Conservation (phyloP, 64 coral and sea anemone species). For the Pachyseris speciosa region DNA sequence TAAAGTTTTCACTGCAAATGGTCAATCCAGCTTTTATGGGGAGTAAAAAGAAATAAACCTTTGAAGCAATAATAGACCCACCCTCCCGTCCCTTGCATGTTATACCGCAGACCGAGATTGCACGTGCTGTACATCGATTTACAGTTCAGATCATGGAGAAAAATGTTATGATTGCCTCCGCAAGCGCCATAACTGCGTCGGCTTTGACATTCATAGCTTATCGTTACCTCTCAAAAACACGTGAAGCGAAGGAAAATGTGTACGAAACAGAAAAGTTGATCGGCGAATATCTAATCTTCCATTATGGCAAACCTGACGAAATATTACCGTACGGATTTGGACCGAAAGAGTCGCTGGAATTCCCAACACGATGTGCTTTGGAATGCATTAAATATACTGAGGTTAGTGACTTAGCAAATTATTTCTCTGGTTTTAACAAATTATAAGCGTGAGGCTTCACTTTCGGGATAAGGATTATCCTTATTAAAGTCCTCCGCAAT, state of each 20-base stretch:
- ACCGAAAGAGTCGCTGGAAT: constrained; percentile 31
- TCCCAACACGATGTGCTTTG: constrained; percentile 43
- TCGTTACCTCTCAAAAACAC: constrained; percentile 9
- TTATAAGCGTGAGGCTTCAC: no score
- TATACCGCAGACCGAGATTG: not conserved
- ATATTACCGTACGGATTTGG: constrained; percentile 55
- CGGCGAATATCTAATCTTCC: constrained; percentile 41
- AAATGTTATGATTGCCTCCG: constrained; percentile 6
- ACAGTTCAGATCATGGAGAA: not conserved
- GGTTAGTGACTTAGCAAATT: not conserved
- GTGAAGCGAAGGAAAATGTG: not conserved
- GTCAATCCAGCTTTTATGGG: no score
- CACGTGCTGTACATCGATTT: not conserved
- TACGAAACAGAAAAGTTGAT: constrained; percentile 55
- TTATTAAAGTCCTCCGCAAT: no score
- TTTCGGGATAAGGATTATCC: no score
- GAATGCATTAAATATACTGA: constrained; percentile 45
- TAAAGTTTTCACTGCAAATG: no score
- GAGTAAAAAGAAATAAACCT: no score
- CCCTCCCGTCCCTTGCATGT: no score
- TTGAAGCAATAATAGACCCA: no score
- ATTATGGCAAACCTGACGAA: constrained; percentile 60
- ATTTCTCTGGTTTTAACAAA: no score
- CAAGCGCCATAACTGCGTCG: constrained; percentile 31
- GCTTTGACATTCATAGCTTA: constrained; percentile 23